These are phyloP conservation scores for Drosophila mimetica DNA, from an alignment of 2,888 invertebrate genomes.

Conservation along the genomic window DNA sequence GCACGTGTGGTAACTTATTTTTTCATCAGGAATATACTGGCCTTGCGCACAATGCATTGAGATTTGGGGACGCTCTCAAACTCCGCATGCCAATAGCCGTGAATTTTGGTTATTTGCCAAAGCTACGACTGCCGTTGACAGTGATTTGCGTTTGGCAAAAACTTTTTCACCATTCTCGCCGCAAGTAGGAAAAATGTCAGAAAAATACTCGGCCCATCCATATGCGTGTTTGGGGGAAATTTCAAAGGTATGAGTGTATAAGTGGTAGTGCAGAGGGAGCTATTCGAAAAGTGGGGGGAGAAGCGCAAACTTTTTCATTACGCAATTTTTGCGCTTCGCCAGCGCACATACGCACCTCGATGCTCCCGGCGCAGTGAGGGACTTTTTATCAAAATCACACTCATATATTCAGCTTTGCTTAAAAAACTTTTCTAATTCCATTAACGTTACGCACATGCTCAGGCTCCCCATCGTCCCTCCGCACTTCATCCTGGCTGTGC, in stretches of 20 bases:
- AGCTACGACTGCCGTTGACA: conserved; percentile 33
- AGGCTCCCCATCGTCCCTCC: conserved; percentile 22
- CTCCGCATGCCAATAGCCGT: conserved; percentile 29
- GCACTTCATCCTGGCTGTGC: conserved; percentile 1
- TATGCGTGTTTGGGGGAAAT: conserved; percentile 24
- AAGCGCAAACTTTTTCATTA: conserved; percentile 74
- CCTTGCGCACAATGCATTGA: conserved; percentile 20
- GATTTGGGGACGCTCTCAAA: conserved; percentile 11
- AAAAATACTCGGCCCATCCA: conserved; percentile 34
- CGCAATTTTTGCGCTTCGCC: conserved; percentile 67
- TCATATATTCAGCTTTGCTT: conserved; percentile 65
- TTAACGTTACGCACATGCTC: conserved; percentile 79
- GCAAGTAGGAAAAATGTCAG: conserved; percentile 46
- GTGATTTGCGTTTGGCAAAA: conserved; percentile 57
- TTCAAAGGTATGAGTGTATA: conserved; percentile 2
- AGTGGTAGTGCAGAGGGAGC: conserved; percentile 9
- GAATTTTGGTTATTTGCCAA: conserved; percentile 51
- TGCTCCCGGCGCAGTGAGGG: conserved; percentile 7
- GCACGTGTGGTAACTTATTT: background rate
- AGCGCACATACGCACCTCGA: conserved; percentile 56
- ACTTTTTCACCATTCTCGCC: conserved; percentile 44
- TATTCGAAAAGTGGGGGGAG: conserved; percentile 16
- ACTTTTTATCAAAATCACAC: conserved; percentile 67
- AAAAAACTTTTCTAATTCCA: conserved; percentile 83
- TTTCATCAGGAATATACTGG: background rate